These are phyloP conservation scores for Adelphocoris suturalis DNA, from an alignment of 2,888 invertebrate species.

Conservation along the genomic window DNA sequence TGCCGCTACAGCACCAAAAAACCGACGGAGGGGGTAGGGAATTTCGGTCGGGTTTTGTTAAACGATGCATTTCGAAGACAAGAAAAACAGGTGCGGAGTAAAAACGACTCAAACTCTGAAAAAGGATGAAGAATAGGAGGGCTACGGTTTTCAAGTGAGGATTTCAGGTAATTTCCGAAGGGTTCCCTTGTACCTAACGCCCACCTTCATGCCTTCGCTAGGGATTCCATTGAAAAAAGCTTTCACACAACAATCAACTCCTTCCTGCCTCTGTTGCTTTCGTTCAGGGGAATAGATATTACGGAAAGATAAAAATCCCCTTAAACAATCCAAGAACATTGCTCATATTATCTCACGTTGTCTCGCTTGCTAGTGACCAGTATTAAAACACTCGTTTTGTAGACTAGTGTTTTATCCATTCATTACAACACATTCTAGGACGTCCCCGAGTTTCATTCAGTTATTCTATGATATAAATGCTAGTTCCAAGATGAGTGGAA, in stretches of 20 bases:
- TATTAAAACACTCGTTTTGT: background rate
- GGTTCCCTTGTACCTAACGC: slow-evolving; percentile 31
- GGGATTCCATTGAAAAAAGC: slow-evolving; percentile 67
- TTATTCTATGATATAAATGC: no score
- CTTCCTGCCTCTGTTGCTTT: slow-evolving; percentile 59
- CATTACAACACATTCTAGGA: no score
- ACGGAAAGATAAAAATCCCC: slow-evolving; percentile 23
- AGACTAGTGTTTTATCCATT: no score
- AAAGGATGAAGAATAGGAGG: slow-evolving; percentile 19
- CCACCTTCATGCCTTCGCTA: slow-evolving; percentile 53
- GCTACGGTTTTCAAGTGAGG: slow-evolving; percentile 29
- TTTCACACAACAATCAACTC: slow-evolving; percentile 69
- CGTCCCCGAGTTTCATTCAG: no score
- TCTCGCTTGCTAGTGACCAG: background rate
- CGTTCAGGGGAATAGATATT: slow-evolving; percentile 37
- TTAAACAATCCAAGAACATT: slow-evolving; percentile 40
- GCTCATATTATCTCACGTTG: slow-evolving; percentile 24
- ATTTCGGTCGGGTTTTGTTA: slow-evolving; percentile 32
- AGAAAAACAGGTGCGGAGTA: slow-evolving; percentile 32
- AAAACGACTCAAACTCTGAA: background rate
- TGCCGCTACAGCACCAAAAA: background rate
- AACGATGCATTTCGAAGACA: slow-evolving; percentile 17
- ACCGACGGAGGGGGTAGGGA: background rate
- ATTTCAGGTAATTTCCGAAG: slow-evolving; percentile 68
- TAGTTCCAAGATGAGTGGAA: no score